Evolutionary conservation across 2,113 vertebrate genomes (phyloP).

Genomic region (Sinocyclocheilus rhinocerous): DNA sequence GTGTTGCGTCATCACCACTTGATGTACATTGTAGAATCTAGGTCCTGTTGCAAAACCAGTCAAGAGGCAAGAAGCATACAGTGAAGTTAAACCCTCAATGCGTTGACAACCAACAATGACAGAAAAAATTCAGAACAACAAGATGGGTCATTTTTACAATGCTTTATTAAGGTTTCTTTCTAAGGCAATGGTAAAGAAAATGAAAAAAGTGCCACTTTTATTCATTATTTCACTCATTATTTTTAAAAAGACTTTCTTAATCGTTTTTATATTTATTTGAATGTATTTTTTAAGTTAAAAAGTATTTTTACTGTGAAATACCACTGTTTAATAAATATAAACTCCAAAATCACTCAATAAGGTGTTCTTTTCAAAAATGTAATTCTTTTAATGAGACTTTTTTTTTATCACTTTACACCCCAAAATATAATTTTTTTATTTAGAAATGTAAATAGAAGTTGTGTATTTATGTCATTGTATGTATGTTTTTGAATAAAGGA

Average conservation of each 20-base stretch:
- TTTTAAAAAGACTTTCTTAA: background rate
- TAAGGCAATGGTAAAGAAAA: background rate
- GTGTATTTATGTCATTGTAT: background rate
- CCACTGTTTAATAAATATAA: background rate
- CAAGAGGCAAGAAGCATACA: background rate
- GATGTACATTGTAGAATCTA: background rate
- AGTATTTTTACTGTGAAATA: background rate
- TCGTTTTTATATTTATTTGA: background rate
- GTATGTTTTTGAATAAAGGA: background rate
- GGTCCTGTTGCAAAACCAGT: background rate
- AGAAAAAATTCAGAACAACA: background rate
- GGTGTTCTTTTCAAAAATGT: background rate
- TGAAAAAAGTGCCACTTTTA: too few species aligned
- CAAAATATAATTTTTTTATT: background rate
- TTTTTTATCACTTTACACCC: background rate
- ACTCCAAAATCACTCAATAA: background rate
- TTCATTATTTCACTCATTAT: background rate
- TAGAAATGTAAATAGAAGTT: background rate
- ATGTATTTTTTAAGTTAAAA: background rate
- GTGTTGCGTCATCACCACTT: background rate
- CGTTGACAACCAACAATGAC: background rate
- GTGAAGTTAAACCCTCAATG: background rate
- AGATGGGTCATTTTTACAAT: background rate
- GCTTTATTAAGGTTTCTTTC: background rate
- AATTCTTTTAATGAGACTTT: background rate